Conservation (phyloP, 37 sponge, comb jelly and placozoan genomes). For the Eunapius fragilis region DNA sequence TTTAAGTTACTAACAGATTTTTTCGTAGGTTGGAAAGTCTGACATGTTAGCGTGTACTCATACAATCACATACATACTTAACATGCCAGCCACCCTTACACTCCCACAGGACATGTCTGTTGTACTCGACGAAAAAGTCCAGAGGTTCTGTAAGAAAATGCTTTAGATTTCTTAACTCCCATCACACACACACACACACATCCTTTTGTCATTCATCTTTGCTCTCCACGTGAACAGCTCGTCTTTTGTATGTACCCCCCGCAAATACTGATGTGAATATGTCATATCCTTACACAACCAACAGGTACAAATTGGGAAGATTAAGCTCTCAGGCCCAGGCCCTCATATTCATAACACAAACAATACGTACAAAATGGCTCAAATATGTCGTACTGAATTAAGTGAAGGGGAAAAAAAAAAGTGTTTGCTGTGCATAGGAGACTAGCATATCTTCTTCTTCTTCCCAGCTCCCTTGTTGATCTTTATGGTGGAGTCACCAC, state of each 20-base stretch:
- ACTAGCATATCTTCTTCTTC: conserved; percentile 52
- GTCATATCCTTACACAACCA: background rate
- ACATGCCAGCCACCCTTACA: too few species aligned
- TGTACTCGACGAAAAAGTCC: conserved; percentile 7
- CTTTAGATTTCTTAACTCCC: background rate
- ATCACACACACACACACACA: background rate
- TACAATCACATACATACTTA: too few species aligned
- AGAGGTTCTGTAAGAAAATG: background rate
- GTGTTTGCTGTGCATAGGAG: background rate
- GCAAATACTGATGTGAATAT: background rate
- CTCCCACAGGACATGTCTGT: conserved; percentile 7
- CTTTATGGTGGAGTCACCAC: conserved; percentile 54
- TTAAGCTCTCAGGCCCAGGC: background rate
- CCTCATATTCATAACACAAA: background rate
- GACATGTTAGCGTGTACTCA: too few species aligned
- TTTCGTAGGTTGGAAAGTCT: too few species aligned
- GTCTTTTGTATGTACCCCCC: background rate
- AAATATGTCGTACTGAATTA: background rate
- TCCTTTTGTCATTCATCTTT: too few species aligned
- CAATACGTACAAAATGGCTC: background rate
- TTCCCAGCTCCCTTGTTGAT: conserved; percentile 42
- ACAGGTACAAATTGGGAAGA: background rate
- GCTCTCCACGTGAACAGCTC: too few species aligned
- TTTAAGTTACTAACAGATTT: too few species aligned
- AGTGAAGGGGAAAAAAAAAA: background rate